These are phyloP conservation scores for Microtus montanus DNA, from an alignment of 2,113 vertebrate species.

Conservation along the genomic window DNA sequence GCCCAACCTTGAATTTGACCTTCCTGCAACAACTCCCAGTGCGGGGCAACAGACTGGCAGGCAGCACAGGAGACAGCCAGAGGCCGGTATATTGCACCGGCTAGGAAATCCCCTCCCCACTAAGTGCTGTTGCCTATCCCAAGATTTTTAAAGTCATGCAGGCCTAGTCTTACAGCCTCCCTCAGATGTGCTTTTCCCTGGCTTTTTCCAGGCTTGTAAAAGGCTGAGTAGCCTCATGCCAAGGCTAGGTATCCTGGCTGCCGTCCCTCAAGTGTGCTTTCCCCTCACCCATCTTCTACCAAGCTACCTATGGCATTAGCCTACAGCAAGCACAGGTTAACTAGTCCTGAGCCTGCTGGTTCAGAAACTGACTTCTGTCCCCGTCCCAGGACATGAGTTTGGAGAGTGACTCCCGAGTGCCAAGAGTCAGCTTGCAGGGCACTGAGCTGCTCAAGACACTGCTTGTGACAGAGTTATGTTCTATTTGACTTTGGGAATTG, in stretches of 20 bases:
- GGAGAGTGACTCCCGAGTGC: background rate
- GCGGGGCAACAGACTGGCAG: background rate
- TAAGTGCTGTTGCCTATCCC: background rate
- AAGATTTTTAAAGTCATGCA: background rate
- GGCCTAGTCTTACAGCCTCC: background rate
- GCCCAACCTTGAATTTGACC: background rate
- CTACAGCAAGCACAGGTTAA: no score
- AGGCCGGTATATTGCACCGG: no score
- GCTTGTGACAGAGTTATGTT: background rate
- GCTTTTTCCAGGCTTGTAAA: background rate
- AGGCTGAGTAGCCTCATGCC: background rate
- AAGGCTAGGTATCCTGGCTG: background rate
- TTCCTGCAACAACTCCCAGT: no score
- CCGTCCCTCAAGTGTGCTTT: no score
- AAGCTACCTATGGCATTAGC: background rate
- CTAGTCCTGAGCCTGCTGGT: background rate
- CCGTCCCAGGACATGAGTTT: background rate
- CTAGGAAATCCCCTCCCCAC: no score
- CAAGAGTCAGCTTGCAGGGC: background rate
- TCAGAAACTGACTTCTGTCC: background rate
- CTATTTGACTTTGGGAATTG: background rate
- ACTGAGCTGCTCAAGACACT: background rate
- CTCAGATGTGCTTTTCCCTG: background rate
- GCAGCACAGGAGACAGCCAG: background rate
- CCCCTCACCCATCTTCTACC: background rate